Evolutionary conservation across 1,140 invertebrate genomes (phyloP), one percentile per base, ranked within the genome.

Genomic region (Drosophila parvula): DNA sequence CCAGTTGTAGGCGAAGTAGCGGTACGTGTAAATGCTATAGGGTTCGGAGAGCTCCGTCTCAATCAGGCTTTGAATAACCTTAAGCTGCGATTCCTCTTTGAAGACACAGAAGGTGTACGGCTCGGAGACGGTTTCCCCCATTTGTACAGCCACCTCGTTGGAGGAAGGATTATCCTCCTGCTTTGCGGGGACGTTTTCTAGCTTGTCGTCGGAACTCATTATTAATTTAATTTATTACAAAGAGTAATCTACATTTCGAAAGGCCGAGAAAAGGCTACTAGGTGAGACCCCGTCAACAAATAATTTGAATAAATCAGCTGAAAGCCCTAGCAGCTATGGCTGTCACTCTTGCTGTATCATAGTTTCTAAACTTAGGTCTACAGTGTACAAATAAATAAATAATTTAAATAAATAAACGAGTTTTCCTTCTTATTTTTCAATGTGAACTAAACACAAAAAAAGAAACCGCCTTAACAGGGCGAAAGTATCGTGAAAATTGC

Each of bases 1-100:
- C 98, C 99, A 99, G 93, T 99, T 99, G 92, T 99, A 98, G 93
- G 99, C 99, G 94, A 99, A 99, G 94, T 99, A 99, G 94, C 99
- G 96, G 94, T 99, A 99, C n/a, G 99, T 99, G 93, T 99, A 99
- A 93, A 99, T 99, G 63, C 98, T 99, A 94, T 99, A 99, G 14
- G 99, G 99, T 95, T 99, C 99, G 55, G 98, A 99, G 67, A 99
- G 94, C 93, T 99, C 98, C 93, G 97, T 98, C 89, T 99, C 98
- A 90, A 99, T 99, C 78, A 99, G 95, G 93, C 95, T 95, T 97
- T 99, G 99, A 76, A 99, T 98, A 22, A 28, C 34, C 40, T 55
- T 41, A 10, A 88, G 55, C 34, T 88, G 73, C 10, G 62, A 59
- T 28, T 88, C 83, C 0, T 74, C 38, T 0, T 47, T 38, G 4